Base-by-base conservation (phyloP, 2,888 invertebrate species). In the Mantis religiosa region DNA sequence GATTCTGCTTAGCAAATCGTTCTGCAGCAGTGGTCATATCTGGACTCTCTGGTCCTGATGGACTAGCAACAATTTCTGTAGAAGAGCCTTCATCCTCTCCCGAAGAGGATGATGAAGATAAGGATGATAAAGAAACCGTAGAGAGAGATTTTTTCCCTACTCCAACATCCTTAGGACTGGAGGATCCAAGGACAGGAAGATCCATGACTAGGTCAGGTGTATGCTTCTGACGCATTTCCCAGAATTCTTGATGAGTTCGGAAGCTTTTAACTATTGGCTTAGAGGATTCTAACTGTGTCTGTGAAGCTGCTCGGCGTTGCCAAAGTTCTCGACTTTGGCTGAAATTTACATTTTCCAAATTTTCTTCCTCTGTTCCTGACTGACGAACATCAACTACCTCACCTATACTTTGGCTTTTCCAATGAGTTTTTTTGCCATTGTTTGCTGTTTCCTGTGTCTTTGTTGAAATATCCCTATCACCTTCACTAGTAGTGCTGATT, bases 151-250 rank as follows among this genome's bases (percentile, higher is more conserved):
- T 87, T 14, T 89, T 87, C 14, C 87, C 82, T 4, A 94, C 93
- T 25, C 91, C 91, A 34, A 90, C 91, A 87, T 93, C 93, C 89
- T 93, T 93, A 3, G 93, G 92, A 91, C 92, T 93, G 28, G 92
- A 92, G 88, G 89, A 92, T 93, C 90, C 92, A 93, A 92, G 20
- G 83, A 96, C 93, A n/a, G 97, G 97, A 91, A 97, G 93, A 93
- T 97, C 97, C 95, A 97, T 96, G 90, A 97, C 97, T 89, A 97
- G 94, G 93, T 97, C 97, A 2, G 97, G 97, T 54, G 97, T 96
- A 91, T 95, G 95, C 90, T 94, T 94, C 90, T 94, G 94, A 7
- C 94, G 92, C 92, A 93, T 92, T 89, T 93, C 93, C 90, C 93
- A 93, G 88, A 93, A 93, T 90, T 93, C 93, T 34, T 92, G 92